Percentiles rank a stretch among this genome's conserved stretches.
Conservation (phyloP, 2,797 vertebrate genomes). For the Peromyscus nudipes region DNA sequence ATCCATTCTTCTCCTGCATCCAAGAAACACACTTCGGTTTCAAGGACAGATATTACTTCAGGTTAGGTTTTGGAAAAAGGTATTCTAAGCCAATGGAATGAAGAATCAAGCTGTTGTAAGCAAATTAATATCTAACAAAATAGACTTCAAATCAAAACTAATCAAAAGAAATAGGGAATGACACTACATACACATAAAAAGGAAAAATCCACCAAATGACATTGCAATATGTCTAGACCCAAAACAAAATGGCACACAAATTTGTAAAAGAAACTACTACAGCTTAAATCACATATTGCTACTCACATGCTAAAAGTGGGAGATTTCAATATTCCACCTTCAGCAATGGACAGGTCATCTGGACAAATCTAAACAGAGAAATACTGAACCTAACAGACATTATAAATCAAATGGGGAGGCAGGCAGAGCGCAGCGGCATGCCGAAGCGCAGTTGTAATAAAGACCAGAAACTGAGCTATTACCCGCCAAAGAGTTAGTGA, state of each 20-base stretch:
- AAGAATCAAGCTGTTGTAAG: neutral
- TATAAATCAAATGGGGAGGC: neutral
- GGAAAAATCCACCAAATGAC: neutral
- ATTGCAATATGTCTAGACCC: neutral
- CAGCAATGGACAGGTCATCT: neutral
- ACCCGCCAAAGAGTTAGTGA: too few species aligned
- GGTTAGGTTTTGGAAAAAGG: neutral
- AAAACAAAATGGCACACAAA: neutral
- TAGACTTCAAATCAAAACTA: neutral
- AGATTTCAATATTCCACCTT: neutral
- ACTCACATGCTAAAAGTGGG: neutral
- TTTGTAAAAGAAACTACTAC: neutral
- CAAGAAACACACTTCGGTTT: neutral
- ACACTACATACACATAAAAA: neutral
- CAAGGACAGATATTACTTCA: neutral
- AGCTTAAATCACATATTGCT: neutral
- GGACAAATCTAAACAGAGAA: neutral
- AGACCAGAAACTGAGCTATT: too few species aligned
- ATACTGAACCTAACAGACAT: neutral
- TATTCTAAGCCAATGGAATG: neutral
- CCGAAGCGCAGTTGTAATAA: too few species aligned
- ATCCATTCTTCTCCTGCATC: neutral
- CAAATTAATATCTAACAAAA: neutral
- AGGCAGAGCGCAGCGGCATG: too few species aligned
- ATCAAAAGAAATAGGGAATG: neutral